Evolutionary conservation across 30 jellyfish, hydroid and myxozoan genomes (phyloP).

Genomic region (Chironex yamaguchii): DNA sequence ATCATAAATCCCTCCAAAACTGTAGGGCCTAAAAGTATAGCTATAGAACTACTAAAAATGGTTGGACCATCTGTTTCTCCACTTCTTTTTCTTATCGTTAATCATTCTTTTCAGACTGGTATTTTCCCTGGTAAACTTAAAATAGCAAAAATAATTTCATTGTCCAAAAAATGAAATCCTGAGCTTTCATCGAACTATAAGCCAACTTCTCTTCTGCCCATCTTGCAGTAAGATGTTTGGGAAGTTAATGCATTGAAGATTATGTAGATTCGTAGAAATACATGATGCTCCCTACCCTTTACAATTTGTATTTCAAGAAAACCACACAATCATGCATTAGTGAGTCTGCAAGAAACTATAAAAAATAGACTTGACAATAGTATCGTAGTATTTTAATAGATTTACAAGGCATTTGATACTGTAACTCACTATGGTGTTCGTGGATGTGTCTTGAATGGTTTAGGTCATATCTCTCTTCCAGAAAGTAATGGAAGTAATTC

Average conservation of each 20-base stretch:
- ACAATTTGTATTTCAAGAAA: constrained; percentile 21
- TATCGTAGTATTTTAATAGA: too few species aligned
- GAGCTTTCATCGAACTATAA: not conserved
- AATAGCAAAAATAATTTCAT: constrained; percentile 18
- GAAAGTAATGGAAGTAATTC: not conserved
- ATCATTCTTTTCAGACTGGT: not conserved
- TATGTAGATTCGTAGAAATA: not conserved
- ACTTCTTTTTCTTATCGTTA: not conserved
- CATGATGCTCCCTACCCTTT: not conserved
- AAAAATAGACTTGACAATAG: not conserved
- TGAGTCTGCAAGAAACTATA: not conserved
- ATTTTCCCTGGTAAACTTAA: not conserved
- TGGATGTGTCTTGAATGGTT: constrained; percentile 43
- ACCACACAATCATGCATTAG: constrained; percentile 1
- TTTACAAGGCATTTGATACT: too few species aligned
- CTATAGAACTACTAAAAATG: not conserved
- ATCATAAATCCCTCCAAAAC: not conserved
- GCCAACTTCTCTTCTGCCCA: constrained; percentile 19
- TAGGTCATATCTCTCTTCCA: constrained; percentile 10
- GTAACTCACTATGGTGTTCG: too few species aligned
- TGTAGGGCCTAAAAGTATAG: constrained; percentile 5
- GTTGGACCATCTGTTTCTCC: not conserved
- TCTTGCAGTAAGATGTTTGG: constrained; percentile 13
- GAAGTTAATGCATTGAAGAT: not conserved
- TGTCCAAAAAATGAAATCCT: constrained; percentile 10